Evolutionary conservation across 1,140 invertebrate species (phyloP).

Genomic region (Pseudomyrmex gracilis): DNA sequence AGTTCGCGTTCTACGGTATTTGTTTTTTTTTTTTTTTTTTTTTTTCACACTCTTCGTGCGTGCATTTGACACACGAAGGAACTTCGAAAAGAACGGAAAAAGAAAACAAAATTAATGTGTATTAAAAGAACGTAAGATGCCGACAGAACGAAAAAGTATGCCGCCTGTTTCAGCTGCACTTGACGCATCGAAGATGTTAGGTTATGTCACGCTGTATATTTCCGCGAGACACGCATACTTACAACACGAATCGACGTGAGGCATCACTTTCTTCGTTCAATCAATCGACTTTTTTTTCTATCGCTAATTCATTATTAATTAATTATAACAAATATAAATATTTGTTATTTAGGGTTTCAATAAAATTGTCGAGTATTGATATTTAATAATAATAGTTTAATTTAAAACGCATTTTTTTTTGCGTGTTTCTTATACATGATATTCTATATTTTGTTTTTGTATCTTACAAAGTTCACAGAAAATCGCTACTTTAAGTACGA

Average conservation of each 20-base stretch:
- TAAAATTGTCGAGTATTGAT: constrained; percentile 16
- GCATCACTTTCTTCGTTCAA: too few relatives aligned
- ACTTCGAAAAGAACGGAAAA: neutral
- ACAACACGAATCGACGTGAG: too few relatives aligned
- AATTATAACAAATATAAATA: neutral
- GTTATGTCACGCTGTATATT: neutral
- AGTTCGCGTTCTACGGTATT: neutral
- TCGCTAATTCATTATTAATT: too few relatives aligned
- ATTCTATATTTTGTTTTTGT: constrained; percentile 57
- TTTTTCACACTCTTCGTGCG: neutral
- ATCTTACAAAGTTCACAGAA: constrained; percentile 67
- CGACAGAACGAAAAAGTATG: neutral
- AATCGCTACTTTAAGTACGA: constrained; percentile 61
- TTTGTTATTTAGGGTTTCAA: constrained; percentile 56
- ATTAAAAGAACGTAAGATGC: neutral
- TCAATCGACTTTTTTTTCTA: too few relatives aligned
- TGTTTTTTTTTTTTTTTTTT: neutral
- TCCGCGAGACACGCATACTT: too few relatives aligned
- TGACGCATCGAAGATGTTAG: neutral
- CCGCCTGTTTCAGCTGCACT: neutral
- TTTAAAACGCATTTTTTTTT: constrained; percentile 61
- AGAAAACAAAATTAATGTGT: neutral
- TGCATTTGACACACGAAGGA: too few relatives aligned
- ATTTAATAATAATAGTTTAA: constrained; percentile 63
- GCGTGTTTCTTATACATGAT: neutral